Conservation (phyloP, 2,888 invertebrate species). For the Apotomis turbidana region DNA sequence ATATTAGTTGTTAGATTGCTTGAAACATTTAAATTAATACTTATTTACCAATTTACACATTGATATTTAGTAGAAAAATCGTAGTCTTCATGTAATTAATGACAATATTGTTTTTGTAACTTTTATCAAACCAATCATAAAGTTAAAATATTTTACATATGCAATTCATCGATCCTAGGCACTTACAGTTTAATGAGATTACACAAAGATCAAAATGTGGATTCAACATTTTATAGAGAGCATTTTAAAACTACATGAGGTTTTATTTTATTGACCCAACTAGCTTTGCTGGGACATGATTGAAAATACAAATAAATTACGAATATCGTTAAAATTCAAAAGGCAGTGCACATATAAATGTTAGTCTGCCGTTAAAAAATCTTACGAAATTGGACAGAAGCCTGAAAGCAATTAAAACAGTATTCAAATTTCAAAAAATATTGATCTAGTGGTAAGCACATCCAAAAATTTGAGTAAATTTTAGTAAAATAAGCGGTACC, state of each 20-base stretch:
- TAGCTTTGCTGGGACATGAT: background rate
- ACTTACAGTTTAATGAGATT: slow-evolving; percentile 12
- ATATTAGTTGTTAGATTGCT: slow-evolving; percentile 46
- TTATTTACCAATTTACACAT: slow-evolving; percentile 6
- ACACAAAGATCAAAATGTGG: background rate
- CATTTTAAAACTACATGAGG: background rate
- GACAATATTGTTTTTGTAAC: background rate
- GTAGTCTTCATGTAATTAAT: slow-evolving; percentile 8
- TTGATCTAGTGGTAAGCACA: slow-evolving; percentile 60
- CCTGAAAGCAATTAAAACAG: slow-evolving; percentile 53
- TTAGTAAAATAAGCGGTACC: slow-evolving; percentile 51
- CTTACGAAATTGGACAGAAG: slow-evolving; percentile 51
- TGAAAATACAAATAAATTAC: background rate
- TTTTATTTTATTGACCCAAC: background rate
- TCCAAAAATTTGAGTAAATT: slow-evolving; percentile 63
- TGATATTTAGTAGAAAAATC: slow-evolving; percentile 5
- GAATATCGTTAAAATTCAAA: slow-evolving; percentile 11
- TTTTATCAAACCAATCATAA: background rate
- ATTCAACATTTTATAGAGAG: background rate
- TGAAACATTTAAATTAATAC: slow-evolving; percentile 26
- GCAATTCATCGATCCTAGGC: slow-evolving; percentile 15
- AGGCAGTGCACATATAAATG: slow-evolving; percentile 15
- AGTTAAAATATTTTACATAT: background rate
- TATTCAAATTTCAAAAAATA: slow-evolving; percentile 67
- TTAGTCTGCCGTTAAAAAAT: background rate